Conservation (phyloP, 2,797 vertebrate species). For the Emydoidea blandingii region DNA sequence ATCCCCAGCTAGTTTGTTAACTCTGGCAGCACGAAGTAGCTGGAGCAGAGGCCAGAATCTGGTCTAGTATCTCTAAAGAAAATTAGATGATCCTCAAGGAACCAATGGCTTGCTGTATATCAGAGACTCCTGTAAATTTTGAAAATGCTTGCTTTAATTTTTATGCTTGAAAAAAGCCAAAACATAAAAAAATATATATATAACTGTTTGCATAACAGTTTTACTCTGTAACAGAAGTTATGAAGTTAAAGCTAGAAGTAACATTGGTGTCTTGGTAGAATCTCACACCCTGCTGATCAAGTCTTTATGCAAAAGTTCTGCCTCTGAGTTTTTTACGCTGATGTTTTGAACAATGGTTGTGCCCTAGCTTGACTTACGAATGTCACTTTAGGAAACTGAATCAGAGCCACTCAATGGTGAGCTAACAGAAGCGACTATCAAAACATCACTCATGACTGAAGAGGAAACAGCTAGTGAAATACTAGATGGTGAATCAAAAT, state of each 20-base stretch:
- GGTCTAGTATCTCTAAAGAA: neutral
- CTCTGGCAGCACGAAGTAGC: neutral
- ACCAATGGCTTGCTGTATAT: neutral
- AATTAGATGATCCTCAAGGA: neutral
- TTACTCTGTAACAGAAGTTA: neutral
- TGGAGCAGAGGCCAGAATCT: neutral
- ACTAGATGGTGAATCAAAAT: slow-evolving; percentile 73
- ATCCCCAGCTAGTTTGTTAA: neutral
- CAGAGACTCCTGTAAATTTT: neutral
- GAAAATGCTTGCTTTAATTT: neutral
- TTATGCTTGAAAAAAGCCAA: neutral
- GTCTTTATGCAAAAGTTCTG: neutral
- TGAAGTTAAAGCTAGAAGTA: neutral
- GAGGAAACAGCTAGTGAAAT: slow-evolving; percentile 74
- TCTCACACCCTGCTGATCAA: neutral
- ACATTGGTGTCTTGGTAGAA: neutral
- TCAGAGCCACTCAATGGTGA: slow-evolving; percentile 83
- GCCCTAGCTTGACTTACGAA: neutral
- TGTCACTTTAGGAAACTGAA: slow-evolving; percentile 64
- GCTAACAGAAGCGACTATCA: slow-evolving; percentile 72
- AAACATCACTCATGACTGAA: slow-evolving; percentile 60
- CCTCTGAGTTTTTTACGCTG: neutral
- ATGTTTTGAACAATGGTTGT: neutral
- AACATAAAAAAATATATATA: neutral
- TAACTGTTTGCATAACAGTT: neutral